A percentile compares a stretch with the other conserved stretches of the same genome.
Conservation (phyloP, 2,888 invertebrate genomes). For the Prosopocoilus inquinatus region DNA sequence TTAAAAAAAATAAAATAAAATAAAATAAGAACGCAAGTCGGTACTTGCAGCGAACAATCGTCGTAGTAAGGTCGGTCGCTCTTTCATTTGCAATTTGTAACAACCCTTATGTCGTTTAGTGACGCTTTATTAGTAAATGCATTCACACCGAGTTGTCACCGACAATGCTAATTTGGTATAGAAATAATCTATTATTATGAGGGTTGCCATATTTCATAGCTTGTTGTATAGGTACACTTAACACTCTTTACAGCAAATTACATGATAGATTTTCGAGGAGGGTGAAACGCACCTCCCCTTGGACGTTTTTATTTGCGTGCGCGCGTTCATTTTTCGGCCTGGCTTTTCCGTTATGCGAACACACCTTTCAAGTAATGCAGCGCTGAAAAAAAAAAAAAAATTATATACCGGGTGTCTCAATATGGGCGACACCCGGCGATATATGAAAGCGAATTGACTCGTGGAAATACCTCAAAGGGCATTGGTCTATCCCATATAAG, state of each 20-base stretch:
- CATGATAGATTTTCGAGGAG: constrained; percentile 25
- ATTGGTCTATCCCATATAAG: no score
- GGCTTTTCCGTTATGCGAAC: no score
- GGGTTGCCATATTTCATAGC: constrained; percentile 37
- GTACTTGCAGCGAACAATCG: not conserved
- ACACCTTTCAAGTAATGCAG: no score
- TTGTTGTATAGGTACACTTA: constrained; percentile 29
- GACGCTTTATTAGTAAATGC: constrained; percentile 46
- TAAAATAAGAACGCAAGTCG: no score
- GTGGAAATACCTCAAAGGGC: no score
- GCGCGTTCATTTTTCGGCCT: no score
- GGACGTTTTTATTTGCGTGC: no score
- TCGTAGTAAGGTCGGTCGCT: constrained; percentile 1
- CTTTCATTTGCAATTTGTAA: constrained; percentile 14
- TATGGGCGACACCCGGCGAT: no score
- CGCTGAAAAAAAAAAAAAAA: no score
- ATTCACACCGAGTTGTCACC: constrained; percentile 45
- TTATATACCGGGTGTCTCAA: no score
- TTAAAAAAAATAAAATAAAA: no score
- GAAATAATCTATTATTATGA: constrained; percentile 38
- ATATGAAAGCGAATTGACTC: no score
- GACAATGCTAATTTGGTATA: constrained; percentile 47
- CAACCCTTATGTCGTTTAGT: constrained; percentile 38
- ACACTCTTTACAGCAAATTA: constrained; percentile 31
- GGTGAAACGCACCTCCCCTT: constrained; percentile 17